A percentile compares a stretch with the other conserved stretches of the same genome.
These are phyloP conservation scores for Mythimna albipuncta DNA, from an alignment of 2,888 invertebrate genomes.

Conservation along the genomic window DNA sequence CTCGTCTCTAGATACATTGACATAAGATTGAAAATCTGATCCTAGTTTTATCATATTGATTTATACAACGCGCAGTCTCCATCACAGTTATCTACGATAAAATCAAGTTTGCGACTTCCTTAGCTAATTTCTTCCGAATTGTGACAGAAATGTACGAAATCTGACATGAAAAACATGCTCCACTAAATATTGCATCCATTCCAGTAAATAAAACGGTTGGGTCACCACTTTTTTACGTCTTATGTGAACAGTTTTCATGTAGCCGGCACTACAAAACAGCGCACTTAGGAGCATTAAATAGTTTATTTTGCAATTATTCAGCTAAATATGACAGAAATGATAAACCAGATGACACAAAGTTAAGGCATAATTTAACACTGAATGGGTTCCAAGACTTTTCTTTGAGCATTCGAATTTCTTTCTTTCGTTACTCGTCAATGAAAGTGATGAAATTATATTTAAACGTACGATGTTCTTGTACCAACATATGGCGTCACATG, in stretches of 20 bases:
- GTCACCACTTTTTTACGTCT: not conserved
- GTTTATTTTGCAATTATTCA: not conserved
- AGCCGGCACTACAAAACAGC: not conserved
- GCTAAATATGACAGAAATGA: not conserved
- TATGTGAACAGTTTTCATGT: not conserved
- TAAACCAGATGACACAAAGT: too few species aligned
- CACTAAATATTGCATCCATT: slow-evolving; percentile 4
- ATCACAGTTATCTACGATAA: too few species aligned
- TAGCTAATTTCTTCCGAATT: too few species aligned
- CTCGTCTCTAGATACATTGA: not conserved
- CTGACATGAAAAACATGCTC: not conserved
- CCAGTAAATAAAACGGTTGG: not conserved
- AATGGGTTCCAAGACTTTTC: too few species aligned
- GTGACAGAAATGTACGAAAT: slow-evolving; percentile 23
- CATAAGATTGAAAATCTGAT: slow-evolving; percentile 1
- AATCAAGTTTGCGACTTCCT: too few species aligned
- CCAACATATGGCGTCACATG: too few species aligned
- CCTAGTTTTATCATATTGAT: not conserved
- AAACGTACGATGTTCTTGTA: too few species aligned
- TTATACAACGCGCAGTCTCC: too few species aligned
- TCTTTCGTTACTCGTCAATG: too few species aligned
- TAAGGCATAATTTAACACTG: too few species aligned
- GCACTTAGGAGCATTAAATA: not conserved
- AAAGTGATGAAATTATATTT: too few species aligned
- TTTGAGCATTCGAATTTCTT: too few species aligned